Conservation (phyloP, 35 echinoderm and acorn worm species). For the Patiria miniata region DNA sequence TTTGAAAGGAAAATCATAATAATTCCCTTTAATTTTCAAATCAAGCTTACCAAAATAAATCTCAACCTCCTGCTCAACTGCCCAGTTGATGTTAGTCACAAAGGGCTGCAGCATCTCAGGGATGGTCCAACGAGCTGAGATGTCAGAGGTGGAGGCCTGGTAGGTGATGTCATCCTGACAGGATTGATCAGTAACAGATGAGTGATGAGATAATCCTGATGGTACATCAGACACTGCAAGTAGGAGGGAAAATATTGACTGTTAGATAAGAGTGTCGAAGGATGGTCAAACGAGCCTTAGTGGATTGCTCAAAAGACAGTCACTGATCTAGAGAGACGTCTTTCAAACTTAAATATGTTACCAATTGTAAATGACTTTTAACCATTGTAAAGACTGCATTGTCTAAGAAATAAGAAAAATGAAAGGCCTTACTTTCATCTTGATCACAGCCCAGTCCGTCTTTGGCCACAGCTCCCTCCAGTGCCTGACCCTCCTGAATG, state of each 20-base stretch:
- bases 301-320: no score
- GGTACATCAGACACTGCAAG: not conserved
- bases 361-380: not conserved
- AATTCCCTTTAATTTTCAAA: no score
- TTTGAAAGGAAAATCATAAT: no score
- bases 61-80: constrained; percentile 16
- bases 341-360: no score
- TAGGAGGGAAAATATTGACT: no score
- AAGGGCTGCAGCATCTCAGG: not conserved
- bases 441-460: constrained; percentile 11
- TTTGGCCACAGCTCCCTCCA: not conserved
- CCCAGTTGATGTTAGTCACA: constrained; percentile 35
- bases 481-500: constrained; percentile 1
- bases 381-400: not conserved
- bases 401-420: no score
- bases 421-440: not conserved
- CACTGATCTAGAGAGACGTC: no score
- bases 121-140: constrained; percentile 29
- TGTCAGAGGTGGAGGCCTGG: constrained; percentile 24
- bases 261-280: no score
- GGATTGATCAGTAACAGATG: not conserved
- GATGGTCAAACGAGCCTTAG: no score
- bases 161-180: constrained; percentile 41
- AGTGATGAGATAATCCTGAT: no score
- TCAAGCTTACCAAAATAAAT: not conserved